A percentile compares a stretch with the other conserved stretches of the same genome.
phyloP scores from a whole-genome alignment of 2,888 invertebrate species.

The Ctenicera cuprea region DNA sequence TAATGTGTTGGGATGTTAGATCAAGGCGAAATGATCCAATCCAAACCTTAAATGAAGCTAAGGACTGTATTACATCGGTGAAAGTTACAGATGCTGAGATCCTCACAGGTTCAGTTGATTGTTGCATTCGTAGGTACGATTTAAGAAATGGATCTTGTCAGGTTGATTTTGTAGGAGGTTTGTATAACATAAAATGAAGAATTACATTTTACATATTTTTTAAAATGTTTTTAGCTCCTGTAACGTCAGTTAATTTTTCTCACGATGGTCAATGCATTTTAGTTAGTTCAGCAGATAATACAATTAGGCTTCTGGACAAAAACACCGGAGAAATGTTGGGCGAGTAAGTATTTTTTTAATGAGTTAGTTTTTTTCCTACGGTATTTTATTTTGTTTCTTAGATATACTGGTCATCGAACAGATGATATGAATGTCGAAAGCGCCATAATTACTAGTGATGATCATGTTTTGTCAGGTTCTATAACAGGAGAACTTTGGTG shows the following conservation, averaged over 20 bases:
- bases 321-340: slow-evolving; percentile 85
- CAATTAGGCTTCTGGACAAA: slow-evolving; percentile 92
- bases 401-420: slow-evolving; percentile 89
- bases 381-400: slow-evolving; percentile 63
- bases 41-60: slow-evolving; percentile 92
- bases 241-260: slow-evolving; percentile 90
- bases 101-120: slow-evolving; percentile 92
- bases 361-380: neutral
- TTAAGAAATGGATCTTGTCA: slow-evolving; percentile 89
- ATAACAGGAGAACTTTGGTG: slow-evolving; percentile 89
- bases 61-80: slow-evolving; percentile 89
- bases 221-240: slow-evolving; percentile 81
- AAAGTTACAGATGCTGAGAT: slow-evolving; percentile 93
- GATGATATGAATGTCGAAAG: slow-evolving; percentile 92
- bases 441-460: slow-evolving; percentile 88
- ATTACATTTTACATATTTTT: no score
- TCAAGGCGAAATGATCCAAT: slow-evolving; percentile 82
- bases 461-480: slow-evolving; percentile 92
- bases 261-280: slow-evolving; percentile 95
- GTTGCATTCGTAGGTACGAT: slow-evolving; percentile 92
- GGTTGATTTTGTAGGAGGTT: slow-evolving; percentile 89
- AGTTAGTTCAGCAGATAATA: slow-evolving; percentile 88
- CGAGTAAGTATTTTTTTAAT: slow-evolving; percentile 72
- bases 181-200: no score
- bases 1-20: slow-evolving; percentile 93